Evolutionary conservation across 2,888 invertebrate genomes (phyloP).

Genomic region (Ceratothoa steindachneri): DNA sequence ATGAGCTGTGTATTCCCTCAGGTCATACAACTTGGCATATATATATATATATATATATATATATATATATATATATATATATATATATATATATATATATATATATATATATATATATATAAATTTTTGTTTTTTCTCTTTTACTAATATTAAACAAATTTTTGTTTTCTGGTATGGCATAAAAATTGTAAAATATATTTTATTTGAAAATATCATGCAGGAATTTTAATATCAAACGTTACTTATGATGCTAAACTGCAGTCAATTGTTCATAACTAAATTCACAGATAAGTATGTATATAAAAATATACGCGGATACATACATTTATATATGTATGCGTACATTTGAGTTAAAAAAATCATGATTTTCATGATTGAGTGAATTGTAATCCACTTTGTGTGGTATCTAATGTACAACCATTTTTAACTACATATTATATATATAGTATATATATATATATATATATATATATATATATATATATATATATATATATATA

Average conservation of each 20-base stretch:
- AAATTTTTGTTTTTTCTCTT: no score
- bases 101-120: slow-evolving; percentile 9
- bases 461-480: neutral
- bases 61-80: neutral
- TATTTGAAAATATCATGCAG: no score
- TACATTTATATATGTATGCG: neutral
- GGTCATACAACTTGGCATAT: neutral
- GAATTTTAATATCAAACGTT: no score
- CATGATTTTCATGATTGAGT: no score
- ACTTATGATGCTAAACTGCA: no score
- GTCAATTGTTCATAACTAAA: neutral
- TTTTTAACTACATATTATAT: neutral
- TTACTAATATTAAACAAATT: no score
- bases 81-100: slow-evolving; percentile 6
- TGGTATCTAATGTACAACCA: neutral
- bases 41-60: neutral
- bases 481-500: neutral
- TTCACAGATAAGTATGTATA: neutral
- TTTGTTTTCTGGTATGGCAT: no score
- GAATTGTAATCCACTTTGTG: no score
- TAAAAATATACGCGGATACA: neutral
- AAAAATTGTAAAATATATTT: no score
- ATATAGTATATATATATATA: neutral
- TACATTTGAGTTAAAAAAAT: neutral
- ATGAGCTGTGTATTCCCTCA: no score